These are phyloP conservation scores for Gobio gobio DNA, from an alignment of 2,113 vertebrate genomes.

Conservation along the genomic window DNA sequence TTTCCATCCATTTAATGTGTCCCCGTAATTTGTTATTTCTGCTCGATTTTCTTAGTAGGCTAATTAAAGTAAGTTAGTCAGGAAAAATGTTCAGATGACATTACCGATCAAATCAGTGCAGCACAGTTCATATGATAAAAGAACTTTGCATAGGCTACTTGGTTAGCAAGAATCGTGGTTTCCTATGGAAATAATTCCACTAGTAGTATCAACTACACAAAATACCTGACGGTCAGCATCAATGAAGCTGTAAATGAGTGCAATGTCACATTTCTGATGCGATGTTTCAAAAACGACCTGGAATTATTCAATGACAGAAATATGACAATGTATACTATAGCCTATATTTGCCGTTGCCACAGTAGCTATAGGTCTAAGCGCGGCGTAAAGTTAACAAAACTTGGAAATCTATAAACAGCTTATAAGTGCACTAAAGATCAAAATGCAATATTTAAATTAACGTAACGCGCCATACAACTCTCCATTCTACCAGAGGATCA, in stretches of 20 bases:
- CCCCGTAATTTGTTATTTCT: neutral
- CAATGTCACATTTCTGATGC: neutral
- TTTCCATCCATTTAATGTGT: neutral
- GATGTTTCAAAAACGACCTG: neutral
- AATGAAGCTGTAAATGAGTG: neutral
- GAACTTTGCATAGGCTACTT: neutral
- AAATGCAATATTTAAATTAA: neutral
- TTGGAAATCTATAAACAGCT: neutral
- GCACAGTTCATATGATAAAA: neutral
- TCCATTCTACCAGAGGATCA: neutral
- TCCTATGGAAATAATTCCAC: slow-evolving; percentile 13
- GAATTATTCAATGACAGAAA: neutral
- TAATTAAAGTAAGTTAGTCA: no score
- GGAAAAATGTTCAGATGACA: neutral
- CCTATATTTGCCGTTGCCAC: neutral
- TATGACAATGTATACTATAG: neutral
- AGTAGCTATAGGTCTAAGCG: slow-evolving; percentile 17
- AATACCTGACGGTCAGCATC: neutral
- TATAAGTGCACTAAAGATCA: neutral
- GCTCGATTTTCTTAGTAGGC: neutral
- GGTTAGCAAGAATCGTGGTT: neutral
- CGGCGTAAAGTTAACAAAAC: neutral
- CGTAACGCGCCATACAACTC: neutral
- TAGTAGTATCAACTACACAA: neutral
- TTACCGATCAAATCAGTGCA: neutral